Conservation (phyloP, 2,113 vertebrate species). For the Nesospiza acunhae region DNA sequence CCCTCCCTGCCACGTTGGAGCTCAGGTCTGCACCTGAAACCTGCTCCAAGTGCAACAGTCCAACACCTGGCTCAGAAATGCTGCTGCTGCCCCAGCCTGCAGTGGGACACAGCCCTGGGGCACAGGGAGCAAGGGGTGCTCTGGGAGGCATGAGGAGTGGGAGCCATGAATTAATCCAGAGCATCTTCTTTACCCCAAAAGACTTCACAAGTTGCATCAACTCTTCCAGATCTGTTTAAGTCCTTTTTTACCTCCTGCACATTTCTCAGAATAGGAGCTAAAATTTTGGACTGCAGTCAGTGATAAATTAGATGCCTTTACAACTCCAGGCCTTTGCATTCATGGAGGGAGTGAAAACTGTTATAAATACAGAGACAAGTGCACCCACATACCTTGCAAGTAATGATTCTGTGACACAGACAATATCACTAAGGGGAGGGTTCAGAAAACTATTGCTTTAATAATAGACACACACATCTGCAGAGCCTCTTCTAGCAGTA, state of each 20-base stretch:
- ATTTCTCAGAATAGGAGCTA: background rate
- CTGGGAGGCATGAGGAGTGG: background rate
- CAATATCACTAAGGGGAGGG: background rate
- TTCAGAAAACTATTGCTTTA: background rate
- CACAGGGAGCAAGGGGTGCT: background rate
- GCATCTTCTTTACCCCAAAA: background rate
- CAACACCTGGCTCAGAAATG: background rate
- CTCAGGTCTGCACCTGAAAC: background rate
- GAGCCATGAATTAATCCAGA: background rate
- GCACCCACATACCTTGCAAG: background rate
- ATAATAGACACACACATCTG: background rate
- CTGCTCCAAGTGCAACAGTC: fast-evolving
- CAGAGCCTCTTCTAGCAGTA: background rate
- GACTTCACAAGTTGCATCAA: background rate
- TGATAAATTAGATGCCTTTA: background rate
- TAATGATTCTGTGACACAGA: background rate
- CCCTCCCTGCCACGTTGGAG: fast-evolving
- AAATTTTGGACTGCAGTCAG: background rate
- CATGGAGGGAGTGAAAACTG: background rate
- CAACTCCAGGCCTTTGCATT: background rate
- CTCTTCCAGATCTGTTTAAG: background rate
- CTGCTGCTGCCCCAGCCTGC: background rate
- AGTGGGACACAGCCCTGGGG: fast-evolving
- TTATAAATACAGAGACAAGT: background rate
- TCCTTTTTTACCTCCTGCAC: background rate